Evolutionary conservation across 1,140 invertebrate species (phyloP), one percentile per base, ranked within the genome.

Genomic region (Eueides isabella): DNA sequence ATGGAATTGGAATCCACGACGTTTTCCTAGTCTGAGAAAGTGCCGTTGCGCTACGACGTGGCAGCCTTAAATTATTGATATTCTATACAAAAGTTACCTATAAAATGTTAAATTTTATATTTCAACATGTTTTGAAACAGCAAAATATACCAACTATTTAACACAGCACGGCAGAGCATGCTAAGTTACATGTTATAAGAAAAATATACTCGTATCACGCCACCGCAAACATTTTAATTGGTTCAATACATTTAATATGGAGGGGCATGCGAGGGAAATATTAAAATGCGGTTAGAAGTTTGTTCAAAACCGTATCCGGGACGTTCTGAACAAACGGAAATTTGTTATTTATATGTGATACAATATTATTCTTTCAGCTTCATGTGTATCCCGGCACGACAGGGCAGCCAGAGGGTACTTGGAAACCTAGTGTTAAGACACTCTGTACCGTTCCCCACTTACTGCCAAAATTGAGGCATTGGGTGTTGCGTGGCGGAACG

Each of bases 161-260:
- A 69, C 41, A 61, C 71, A 61, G 69, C 80, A 79, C 79, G 77
- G 74, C 68, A 61, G 72, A 71, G 69, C 80, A 79, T 81, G 77
- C 78, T 68, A 76, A 67, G 70, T 80, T 73, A 84, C 82, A 80
- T 84, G 76, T 69, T 77, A 71, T 55, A 71, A 76, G 78, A 81
- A 77, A 82, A 82, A 84, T 79, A 76, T 74, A 61, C 28, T 23
- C 7, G 5, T 35, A 74, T 84, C 82, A 84, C 82, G 82, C 78
- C 48, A 84, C 61, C 67, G 48, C 30, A 79, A 81, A 78, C 70
- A 81, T 80, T 84, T 79, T 81, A 83, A 83, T 81, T 81, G 80
- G 75, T 61, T 71, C 67, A 38, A 68, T 80, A 75, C 71, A 75
- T 76, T 72, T 28, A 63, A 38, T 69, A 76, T 70, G 66, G 70